These are phyloP conservation scores for Stratiomys singularior DNA, from an alignment of 2,888 invertebrate genomes.

Conservation along the genomic window DNA sequence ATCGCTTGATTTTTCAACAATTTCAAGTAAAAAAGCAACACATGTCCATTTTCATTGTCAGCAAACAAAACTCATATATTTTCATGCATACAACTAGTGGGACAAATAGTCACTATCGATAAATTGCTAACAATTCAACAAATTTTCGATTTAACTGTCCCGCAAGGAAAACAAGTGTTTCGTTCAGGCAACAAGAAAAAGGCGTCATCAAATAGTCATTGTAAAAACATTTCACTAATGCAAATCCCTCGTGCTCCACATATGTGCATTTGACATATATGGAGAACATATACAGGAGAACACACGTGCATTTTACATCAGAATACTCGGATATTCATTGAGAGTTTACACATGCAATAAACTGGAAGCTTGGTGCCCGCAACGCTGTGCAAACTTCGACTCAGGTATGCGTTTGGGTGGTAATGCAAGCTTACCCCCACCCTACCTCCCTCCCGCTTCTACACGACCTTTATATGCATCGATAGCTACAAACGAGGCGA, in stretches of 20 bases:
- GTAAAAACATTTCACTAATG: slow-evolving; percentile 18
- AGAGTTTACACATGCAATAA: neutral
- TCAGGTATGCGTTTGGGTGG: neutral
- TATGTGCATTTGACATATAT: neutral
- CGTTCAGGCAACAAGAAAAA: slow-evolving; percentile 23
- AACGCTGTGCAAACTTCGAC: neutral
- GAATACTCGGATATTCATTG: slow-evolving; percentile 18
- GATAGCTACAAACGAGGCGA: no score
- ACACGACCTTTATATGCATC: neutral
- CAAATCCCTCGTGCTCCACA: neutral
- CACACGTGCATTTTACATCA: no score
- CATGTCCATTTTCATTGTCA: no score
- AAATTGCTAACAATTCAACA: neutral
- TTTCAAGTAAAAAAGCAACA: no score
- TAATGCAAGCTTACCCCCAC: neutral
- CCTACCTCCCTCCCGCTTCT: no score
- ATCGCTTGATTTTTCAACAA: no score
- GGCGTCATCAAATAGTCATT: slow-evolving; percentile 21
- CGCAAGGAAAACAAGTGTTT: neutral
- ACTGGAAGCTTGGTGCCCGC: slow-evolving; percentile 5
- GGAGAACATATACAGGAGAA: neutral
- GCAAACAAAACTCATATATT: no score
- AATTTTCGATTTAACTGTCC: neutral
- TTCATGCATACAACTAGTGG: no score
- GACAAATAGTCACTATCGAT: no score